Base-by-base conservation (phyloP, 2,797 vertebrate genomes). In the Macropodus opercularis region DNA sequence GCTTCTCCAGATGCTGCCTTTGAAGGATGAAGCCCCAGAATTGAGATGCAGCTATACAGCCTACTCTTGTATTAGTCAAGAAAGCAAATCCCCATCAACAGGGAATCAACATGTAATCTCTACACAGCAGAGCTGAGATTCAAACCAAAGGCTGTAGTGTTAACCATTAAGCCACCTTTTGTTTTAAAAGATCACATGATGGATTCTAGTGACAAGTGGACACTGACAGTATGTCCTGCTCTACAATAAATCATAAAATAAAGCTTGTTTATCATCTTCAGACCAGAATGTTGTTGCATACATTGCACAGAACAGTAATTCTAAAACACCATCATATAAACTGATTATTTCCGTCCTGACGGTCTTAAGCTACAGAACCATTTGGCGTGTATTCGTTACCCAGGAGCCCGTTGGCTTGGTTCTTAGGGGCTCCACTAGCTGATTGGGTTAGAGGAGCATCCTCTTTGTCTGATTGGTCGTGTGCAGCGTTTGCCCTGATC, bases 401-500 rank as follows among this genome's bases (percentile, higher is more conserved):
- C 10, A 44, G 2, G 15, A 50, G 44, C 5, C 57, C 53, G 19
- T 78, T 79, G 49, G 66, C 48, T 12, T 61, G 63, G 38, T 47
- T 26, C 52, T 83, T 85, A 10, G 15, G 8, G 7, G 14, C 11
- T 47, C 64, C 29, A 0, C 41, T 70, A 26, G 74, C 57, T 46
- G 72, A 17, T 49, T 79, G 65, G 27, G 22, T 72, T 12, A 85
- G 34, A 48, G 55, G 41, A 9, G 23, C 21, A 2, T 14, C 61
- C 10, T 88, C 54, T 2, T 58, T 82, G 56, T 79, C 54, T 22
- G 71, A 22, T 19, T 80, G 72, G 42, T 86, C 72, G 9, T 15
- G 46, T 1, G n/a, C 8, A 0, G 47, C 18, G 19, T 85, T 88
- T 55, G 86, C 72, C 71, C 46, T 85, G 31, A 72, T 69, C 17